Evolutionary conservation across 1,140 invertebrate genomes (phyloP), one percentile per base, ranked within the genome.

Genomic region (Scylla paramamosain): DNA sequence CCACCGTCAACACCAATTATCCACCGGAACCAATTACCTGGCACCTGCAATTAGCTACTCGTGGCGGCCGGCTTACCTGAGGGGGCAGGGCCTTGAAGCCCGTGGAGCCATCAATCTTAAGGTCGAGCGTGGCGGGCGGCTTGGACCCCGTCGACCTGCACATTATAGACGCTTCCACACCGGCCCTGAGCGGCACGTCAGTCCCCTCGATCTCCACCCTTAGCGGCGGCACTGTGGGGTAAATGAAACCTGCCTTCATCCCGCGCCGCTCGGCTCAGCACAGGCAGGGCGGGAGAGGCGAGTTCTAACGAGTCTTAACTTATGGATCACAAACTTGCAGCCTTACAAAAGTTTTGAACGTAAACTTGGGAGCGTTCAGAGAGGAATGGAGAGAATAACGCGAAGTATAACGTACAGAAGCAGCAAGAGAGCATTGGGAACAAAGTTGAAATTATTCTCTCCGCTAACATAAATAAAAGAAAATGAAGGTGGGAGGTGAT

Each of bases 211-310:
- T 52, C 39, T 87, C 48, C 25, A 93, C 92, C 48, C 87, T 84
- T 29, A 93, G n/a, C 8, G 92, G 92, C 12, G 92, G 92, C 28
- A 93, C 92, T 93, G 45, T n/a, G 14, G 31, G 28, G 77, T 32
- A 16, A 20, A 46, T 8, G 32, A 8, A 48, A 59, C 3, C 2
- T 48, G n/a, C 10, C 52, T 14, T 48, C 45, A 45, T 52, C 28
- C 25, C 28, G n/a, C 48, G 8, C 39, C 45, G 25, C 14, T 28
- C 39, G 2, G 0, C 7, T 67, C 4, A 67, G 28, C 28, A 39
- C n/a, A n/a, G 48, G 48, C 14, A 4, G 59, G 31, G 29, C 6
- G 16, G 90, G 20, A 48, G 20, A 32, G 29, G 20, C 0, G 45
- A 16, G 0, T 48, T 4, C 39, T n/a, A 29, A 29, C 39, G 39